These are phyloP conservation scores for Andricus curvator DNA, from an alignment of 2,888 invertebrate species.

Conservation along the genomic window DNA sequence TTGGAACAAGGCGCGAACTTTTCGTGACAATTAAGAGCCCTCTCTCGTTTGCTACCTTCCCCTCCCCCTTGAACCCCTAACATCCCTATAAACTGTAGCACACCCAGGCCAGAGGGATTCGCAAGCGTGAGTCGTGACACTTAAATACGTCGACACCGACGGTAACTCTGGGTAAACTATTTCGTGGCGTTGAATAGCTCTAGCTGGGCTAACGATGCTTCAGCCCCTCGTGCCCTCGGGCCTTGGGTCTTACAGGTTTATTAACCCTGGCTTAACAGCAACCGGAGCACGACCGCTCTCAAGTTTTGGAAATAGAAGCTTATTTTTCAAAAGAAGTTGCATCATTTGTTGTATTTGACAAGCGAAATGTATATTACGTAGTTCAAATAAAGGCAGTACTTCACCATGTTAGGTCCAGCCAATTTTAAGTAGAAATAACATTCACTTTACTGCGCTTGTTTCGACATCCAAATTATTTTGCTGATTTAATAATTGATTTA, in stretches of 20 bases:
- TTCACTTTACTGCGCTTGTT: no score
- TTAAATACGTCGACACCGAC: slow-evolving; percentile 61
- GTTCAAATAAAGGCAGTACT: background rate
- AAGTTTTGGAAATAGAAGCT: slow-evolving; percentile 1
- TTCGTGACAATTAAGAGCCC: slow-evolving; percentile 57
- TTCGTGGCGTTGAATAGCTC: slow-evolving; percentile 65
- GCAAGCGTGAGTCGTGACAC: slow-evolving; percentile 55
- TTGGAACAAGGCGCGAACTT: slow-evolving; percentile 53
- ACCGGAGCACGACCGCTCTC: slow-evolving; percentile 16
- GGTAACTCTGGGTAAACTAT: slow-evolving; percentile 63
- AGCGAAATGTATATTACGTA: background rate
- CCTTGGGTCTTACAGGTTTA: slow-evolving; percentile 60
- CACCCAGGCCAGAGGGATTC: slow-evolving; percentile 13
- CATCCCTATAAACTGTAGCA: slow-evolving; percentile 11
- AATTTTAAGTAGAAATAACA: no score
- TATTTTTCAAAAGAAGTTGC: background rate
- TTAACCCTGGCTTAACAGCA: slow-evolving; percentile 57
- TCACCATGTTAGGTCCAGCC: background rate
- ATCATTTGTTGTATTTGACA: slow-evolving; percentile 26
- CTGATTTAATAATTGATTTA: no score
- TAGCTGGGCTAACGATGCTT: slow-evolving; percentile 64
- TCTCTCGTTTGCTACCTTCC: slow-evolving; percentile 8
- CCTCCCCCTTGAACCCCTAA: background rate
- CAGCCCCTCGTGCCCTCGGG: slow-evolving; percentile 47
- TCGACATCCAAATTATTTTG: no score